Evolutionary conservation across 2,113 vertebrate genomes (phyloP).

Genomic region (Paralichthys olivaceus): DNA sequence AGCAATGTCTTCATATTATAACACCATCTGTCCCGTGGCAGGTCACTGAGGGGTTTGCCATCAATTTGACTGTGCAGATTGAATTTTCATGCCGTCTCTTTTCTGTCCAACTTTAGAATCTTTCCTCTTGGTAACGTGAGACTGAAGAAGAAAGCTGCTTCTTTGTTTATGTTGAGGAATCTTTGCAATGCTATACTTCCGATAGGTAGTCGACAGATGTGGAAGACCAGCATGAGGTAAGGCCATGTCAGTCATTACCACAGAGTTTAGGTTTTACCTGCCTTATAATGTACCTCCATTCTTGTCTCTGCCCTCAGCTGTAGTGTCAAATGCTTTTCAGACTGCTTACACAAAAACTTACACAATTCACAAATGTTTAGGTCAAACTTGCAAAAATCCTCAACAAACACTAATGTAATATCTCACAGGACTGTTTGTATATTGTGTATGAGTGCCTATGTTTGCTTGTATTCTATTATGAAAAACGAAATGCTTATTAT

Average conservation of each 20-base stretch:
- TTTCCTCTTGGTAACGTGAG: conserved; percentile 17
- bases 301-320: conserved; percentile 2
- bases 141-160: neutral
- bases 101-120: conserved; percentile 30
- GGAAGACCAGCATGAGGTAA: neutral
- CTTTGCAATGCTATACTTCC: neutral
- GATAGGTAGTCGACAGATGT: neutral
- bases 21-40: conserved; percentile 73
- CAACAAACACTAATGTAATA: conserved; percentile 12
- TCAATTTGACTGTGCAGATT: conserved; percentile 68
- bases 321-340: neutral
- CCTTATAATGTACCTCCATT: neutral
- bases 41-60: conserved; percentile 52
- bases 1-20: conserved; percentile 71
- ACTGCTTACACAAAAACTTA: conserved; percentile 3
- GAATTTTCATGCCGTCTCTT: conserved; percentile 56
- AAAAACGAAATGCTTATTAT: conserved; percentile 61
- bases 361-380: neutral
- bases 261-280: neutral
- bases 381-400: neutral
- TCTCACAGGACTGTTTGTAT: conserved; percentile 28
- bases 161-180: neutral
- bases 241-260: neutral
- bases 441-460: conserved; percentile 6
- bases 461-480: conserved; percentile 56